phyloP scores from a whole-genome alignment of 2,888 invertebrate species.

The Arge pagana region DNA sequence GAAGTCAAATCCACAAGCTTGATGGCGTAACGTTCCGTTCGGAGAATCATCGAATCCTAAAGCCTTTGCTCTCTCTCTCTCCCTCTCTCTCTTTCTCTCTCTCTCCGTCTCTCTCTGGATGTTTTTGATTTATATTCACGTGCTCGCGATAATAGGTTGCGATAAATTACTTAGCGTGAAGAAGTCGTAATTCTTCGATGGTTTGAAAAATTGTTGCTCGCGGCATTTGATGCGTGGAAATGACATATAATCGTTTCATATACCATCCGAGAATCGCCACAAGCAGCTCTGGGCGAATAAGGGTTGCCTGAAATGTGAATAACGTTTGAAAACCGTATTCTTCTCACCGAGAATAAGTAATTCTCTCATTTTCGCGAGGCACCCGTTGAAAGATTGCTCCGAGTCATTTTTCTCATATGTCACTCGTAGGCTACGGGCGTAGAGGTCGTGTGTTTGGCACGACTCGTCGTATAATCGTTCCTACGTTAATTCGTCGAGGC shows the following conservation, averaged over 20 bases:
- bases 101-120: too few species aligned
- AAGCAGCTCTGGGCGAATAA: slow-evolving; percentile 31
- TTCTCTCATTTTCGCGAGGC: too few species aligned
- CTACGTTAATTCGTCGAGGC: neutral
- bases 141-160: too few species aligned
- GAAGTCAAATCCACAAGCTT: slow-evolving; percentile 18
- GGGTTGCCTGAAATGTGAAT: too few species aligned
- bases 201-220: neutral
- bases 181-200: neutral
- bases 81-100: too few species aligned
- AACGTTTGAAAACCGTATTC: too few species aligned
- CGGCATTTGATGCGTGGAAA: neutral
- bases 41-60: slow-evolving; percentile 13
- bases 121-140: too few species aligned
- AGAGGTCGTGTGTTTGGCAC: slow-evolving; percentile 19
- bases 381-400: too few species aligned
- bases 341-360: too few species aligned
- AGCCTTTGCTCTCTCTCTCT: neutral
- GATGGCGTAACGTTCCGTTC: slow-evolving; percentile 15
- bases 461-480: slow-evolving; percentile 15
- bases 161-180: too few species aligned
- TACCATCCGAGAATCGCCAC: neutral
- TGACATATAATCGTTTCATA: neutral
- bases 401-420: too few species aligned
- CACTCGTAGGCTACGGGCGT: too few species aligned